Conservation (phyloP, 2,113 vertebrate genomes). For the Onychorhynchus coronatus region DNA sequence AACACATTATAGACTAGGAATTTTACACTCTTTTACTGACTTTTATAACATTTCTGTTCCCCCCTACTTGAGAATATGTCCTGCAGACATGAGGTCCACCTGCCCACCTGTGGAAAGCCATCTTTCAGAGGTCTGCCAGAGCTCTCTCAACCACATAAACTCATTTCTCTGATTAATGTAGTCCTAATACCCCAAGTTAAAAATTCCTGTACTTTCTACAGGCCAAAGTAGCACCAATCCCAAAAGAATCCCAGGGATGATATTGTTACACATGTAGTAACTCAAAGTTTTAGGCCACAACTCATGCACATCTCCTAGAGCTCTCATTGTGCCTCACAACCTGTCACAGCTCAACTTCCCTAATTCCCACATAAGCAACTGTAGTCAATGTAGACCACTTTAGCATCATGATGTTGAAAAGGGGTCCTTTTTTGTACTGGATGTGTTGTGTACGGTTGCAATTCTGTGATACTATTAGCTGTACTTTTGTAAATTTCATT, state of each 20-base stretch:
- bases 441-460: background rate
- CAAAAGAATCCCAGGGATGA: background rate
- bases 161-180: background rate
- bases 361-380: background rate
- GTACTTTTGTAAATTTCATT: background rate
- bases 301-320: background rate
- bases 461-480: accelerated
- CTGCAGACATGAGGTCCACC: background rate
- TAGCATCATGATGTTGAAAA: background rate
- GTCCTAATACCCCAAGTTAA: background rate
- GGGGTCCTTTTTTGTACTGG: background rate
- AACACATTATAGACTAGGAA: background rate
- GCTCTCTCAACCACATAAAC: background rate
- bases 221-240: background rate
- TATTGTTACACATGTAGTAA: accelerated
- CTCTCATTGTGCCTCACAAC: background rate
- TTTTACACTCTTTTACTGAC: background rate
- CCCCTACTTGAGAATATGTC: background rate
- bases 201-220: background rate
- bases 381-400: background rate
- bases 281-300: background rate
- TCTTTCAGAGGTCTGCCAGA: background rate
- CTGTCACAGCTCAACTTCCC: background rate
- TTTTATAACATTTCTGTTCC: background rate
- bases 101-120: background rate